These are phyloP conservation scores for Enteromius paludinosus DNA, from an alignment of 2,797 vertebrate genomes.

Conservation along the genomic window DNA sequence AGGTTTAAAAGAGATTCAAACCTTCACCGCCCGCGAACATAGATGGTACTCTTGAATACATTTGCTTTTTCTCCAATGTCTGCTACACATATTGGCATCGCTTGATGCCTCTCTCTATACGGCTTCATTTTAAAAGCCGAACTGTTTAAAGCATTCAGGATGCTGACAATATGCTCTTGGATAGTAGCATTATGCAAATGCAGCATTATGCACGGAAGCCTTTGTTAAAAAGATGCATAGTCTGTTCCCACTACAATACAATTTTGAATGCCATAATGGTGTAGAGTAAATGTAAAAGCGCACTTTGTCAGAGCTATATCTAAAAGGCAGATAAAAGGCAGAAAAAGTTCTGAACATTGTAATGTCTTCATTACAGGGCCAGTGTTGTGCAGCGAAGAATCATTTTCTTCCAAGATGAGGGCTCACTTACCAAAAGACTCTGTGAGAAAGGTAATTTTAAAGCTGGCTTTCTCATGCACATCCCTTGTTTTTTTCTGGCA, in stretches of 20 bases:
- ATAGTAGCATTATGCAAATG: conserved; percentile 26
- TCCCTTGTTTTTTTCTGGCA: background rate
- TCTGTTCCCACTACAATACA: background rate
- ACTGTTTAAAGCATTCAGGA: conserved; percentile 11
- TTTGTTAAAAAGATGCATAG: conserved; percentile 18
- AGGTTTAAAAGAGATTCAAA: conserved; percentile 4
- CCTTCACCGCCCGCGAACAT: background rate
- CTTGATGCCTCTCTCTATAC: background rate
- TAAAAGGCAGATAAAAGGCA: conserved; percentile 18
- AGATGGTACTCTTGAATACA: background rate
- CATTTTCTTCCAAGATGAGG: conserved; percentile 97
- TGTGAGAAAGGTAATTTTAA: conserved; percentile 92
- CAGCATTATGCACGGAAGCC: background rate
- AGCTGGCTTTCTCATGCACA: conserved; percentile 18
- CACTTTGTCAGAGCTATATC: conserved; percentile 6
- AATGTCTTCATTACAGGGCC: conserved; percentile 79
- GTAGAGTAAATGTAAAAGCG: conserved; percentile 8
- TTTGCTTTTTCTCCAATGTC: background rate
- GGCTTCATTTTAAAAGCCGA: conserved; percentile 6
- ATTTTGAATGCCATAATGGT: conserved; percentile 5
- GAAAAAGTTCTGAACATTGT: conserved; percentile 32
- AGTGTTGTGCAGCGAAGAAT: conserved; percentile 95
- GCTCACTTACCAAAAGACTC: conserved; percentile 91
- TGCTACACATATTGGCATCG: background rate
- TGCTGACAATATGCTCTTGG: background rate